Conservation (phyloP, 2,888 invertebrate genomes). For the Drosophila subquinaria region DNA sequence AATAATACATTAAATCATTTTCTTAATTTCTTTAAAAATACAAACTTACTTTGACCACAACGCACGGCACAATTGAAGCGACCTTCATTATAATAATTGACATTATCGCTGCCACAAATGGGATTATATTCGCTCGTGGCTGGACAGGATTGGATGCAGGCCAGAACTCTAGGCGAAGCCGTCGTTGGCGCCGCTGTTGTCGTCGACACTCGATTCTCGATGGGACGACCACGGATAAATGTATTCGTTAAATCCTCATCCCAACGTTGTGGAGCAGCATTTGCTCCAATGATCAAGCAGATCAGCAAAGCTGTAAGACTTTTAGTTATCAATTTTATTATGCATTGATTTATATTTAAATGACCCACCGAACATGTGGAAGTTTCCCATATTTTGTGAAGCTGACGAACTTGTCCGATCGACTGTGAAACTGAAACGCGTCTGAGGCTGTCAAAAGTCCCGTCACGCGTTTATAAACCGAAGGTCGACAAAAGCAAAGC, state of each 20-base stretch:
- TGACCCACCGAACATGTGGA: conserved; percentile 35
- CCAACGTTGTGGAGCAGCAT: conserved; percentile 40
- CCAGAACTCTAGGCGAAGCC: conserved; percentile 69
- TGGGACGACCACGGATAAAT: conserved; percentile 36
- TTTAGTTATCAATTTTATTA: background rate
- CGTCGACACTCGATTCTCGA: conserved; percentile 21
- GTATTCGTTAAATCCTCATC: conserved; percentile 18
- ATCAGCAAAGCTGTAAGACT: conserved; percentile 8
- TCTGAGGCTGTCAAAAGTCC: conserved; percentile 41
- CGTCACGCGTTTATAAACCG: conserved; percentile 45
- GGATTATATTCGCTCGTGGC: conserved; percentile 84
- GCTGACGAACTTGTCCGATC: conserved; percentile 33
- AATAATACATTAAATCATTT: background rate
- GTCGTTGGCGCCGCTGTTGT: conserved; percentile 54
- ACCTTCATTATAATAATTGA: conserved; percentile 80
- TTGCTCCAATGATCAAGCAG: conserved; percentile 23
- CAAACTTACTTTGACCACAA: conserved; percentile 82
- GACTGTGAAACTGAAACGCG: conserved; percentile 33
- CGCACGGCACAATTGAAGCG: conserved; percentile 78
- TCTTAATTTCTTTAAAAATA: fast-evolving
- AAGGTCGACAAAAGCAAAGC: conserved; percentile 36
- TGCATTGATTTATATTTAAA: background rate
- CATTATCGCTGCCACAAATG: conserved; percentile 82
- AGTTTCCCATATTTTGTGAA: conserved; percentile 28
- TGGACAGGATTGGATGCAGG: conserved; percentile 74